Conservation (phyloP, 92 coral and sea anemone genomes). For the Zoanthus sansibaricus region DNA sequence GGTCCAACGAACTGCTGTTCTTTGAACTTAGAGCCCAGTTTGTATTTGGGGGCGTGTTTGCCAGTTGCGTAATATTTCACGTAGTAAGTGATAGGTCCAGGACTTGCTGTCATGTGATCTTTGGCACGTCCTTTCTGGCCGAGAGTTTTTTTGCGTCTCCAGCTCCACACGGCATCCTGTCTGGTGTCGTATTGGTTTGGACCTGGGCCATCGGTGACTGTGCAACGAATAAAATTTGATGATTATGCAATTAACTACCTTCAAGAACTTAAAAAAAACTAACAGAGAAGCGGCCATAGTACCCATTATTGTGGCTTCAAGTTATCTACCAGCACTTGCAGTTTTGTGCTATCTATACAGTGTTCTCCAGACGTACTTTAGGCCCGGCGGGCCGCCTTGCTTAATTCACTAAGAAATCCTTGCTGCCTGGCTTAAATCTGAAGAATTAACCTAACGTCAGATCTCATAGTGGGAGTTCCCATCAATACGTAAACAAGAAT, state of each 20-base stretch:
- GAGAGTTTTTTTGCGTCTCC: constrained; percentile 43
- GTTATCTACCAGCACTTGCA: no score
- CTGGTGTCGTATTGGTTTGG: constrained; percentile 56
- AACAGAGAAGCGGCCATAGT: no score
- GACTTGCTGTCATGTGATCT: constrained; percentile 54
- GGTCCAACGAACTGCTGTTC: constrained; percentile 53
- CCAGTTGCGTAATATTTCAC: constrained; percentile 61
- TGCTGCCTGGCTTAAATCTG: no score
- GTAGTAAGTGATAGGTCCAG: constrained; percentile 55
- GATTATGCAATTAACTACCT: not conserved
- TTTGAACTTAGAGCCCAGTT: constrained; percentile 43
- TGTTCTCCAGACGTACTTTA: no score
- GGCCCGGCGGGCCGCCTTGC: no score
- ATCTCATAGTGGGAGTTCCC: no score
- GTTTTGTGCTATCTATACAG: no score
- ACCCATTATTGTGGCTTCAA: no score
- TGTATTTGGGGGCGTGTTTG: constrained; percentile 53
- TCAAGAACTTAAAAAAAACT: no score
- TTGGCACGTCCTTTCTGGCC: constrained; percentile 47
- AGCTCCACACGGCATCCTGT: constrained; percentile 43
- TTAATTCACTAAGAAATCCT: no score
- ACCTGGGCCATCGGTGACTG: constrained; percentile 38
- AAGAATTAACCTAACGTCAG: no score
- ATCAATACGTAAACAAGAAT: no score
- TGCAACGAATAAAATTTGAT: not conserved